These are phyloP conservation scores for Tinea pellionella DNA, from an alignment of 2,888 invertebrate genomes.

Conservation along the genomic window DNA sequence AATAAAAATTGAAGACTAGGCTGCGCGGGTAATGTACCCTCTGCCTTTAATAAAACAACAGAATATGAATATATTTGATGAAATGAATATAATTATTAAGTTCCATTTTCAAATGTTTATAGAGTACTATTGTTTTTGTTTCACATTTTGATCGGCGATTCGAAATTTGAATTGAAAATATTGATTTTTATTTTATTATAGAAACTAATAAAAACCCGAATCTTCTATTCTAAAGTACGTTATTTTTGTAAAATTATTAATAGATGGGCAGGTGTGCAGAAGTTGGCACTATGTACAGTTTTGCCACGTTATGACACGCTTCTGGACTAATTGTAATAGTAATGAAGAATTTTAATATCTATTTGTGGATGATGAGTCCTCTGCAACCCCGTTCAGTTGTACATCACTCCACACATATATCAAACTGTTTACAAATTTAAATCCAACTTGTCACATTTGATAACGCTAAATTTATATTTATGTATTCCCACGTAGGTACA, in stretches of 20 bases:
- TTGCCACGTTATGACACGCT: constrained; percentile 42
- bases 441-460: constrained; percentile 2
- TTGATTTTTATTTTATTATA: not conserved
- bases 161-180: too few species aligned
- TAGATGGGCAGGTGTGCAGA: constrained; percentile 58
- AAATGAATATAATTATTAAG: not conserved
- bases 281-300: constrained; percentile 45
- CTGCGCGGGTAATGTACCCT: too few species aligned
- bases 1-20: too few species aligned
- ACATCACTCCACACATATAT: constrained; percentile 2
- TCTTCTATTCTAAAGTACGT: constrained; percentile 19
- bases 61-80: too few species aligned
- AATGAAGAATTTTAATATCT: constrained; percentile 34
- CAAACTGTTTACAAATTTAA: constrained; percentile 8
- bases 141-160: too few species aligned
- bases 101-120: not conserved
- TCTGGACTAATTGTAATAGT: constrained; percentile 54
- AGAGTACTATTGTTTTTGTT: too few species aligned
- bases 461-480: not conserved
- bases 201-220: not conserved
- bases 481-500: not conserved
- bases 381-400: not conserved
- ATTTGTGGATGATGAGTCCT: constrained; percentile 24
- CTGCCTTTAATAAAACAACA: too few species aligned
- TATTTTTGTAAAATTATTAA: constrained; percentile 63